Conservation (phyloP, 2,797 vertebrate genomes). For the Streptopelia turtur region DNA sequence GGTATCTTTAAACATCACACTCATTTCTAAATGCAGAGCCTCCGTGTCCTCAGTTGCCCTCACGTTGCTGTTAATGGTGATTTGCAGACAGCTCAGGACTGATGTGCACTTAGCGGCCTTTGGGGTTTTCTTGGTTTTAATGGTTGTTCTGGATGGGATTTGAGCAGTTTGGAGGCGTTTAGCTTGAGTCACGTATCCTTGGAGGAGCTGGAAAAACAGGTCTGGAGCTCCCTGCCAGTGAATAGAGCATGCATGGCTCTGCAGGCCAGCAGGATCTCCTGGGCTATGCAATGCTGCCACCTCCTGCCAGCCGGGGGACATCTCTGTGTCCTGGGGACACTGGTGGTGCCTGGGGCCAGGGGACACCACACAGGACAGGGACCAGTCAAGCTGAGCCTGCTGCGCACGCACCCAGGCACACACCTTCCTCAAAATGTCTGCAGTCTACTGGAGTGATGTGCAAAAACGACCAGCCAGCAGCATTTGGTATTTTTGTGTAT, state of each 20-base stretch:
- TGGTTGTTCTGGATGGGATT: conserved; percentile 18
- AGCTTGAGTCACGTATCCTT: conserved; percentile 36
- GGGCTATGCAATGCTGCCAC: conserved; percentile 71
- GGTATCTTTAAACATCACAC: conserved; percentile 26
- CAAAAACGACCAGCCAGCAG: not conserved
- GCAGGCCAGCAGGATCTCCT: not conserved
- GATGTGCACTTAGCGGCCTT: not conserved
- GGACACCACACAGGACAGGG: not conserved
- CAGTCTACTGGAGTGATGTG: not conserved
- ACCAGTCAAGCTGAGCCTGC: rapidly evolving
- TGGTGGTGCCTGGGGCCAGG: not conserved
- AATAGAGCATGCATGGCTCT: not conserved
- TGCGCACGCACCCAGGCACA: not conserved
- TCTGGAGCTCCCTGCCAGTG: conserved; percentile 11
- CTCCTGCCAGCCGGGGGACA: conserved; percentile 48
- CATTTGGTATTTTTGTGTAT: not conserved
- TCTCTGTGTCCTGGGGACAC: not conserved
- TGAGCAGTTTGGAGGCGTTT: conserved; percentile 7
- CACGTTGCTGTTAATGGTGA: not conserved
- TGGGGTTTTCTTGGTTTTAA: not conserved
- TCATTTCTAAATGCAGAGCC: not conserved
- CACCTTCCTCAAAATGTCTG: not conserved
- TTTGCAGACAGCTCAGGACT: not conserved
- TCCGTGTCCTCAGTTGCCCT: conserved; percentile 34
- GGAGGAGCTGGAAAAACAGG: conserved; percentile 69